Percentiles rank a stretch among this genome's conserved stretches.
phyloP scores from a whole-genome alignment of 2,113 vertebrate species.

The Xiphophorus couchianus region DNA sequence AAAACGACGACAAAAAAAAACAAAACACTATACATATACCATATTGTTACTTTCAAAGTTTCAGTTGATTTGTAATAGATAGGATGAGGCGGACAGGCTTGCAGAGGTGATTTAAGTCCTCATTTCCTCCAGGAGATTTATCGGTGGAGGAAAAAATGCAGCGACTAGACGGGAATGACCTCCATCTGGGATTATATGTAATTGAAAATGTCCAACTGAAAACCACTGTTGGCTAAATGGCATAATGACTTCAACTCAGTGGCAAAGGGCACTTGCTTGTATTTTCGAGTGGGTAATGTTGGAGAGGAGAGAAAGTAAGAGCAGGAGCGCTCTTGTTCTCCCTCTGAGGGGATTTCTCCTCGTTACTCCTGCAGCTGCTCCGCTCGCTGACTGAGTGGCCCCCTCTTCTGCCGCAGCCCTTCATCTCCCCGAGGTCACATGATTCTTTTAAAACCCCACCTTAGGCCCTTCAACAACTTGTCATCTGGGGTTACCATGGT shows the following conservation, averaged over 20 bases:
- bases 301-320: slow-evolving; percentile 25
- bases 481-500: slow-evolving; percentile 65
- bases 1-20: too few species aligned
- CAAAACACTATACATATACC: too few species aligned
- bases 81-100: not conserved
- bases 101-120: not conserved
- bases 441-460: slow-evolving; percentile 50
- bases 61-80: not conserved
- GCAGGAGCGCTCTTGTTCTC: not conserved
- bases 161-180: not conserved
- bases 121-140: slow-evolving; percentile 1
- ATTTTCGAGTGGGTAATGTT: slow-evolving; percentile 51
- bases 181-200: slow-evolving; percentile 16
- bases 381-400: slow-evolving; percentile 19
- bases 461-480: slow-evolving; percentile 55
- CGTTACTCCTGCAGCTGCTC: slow-evolving; percentile 41
- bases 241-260: slow-evolving; percentile 53
- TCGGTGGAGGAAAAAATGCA: not conserved
- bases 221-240: slow-evolving; percentile 47
- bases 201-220: slow-evolving; percentile 48
- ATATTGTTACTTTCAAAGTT: not conserved
- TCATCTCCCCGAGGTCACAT: slow-evolving; percentile 49
- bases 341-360: slow-evolving; percentile 58
- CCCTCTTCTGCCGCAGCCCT: slow-evolving; percentile 12
- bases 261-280: slow-evolving; percentile 57